These are phyloP conservation scores for Matsumyia berberina DNA, from an alignment of 2,888 invertebrate genomes.

Conservation along the genomic window DNA sequence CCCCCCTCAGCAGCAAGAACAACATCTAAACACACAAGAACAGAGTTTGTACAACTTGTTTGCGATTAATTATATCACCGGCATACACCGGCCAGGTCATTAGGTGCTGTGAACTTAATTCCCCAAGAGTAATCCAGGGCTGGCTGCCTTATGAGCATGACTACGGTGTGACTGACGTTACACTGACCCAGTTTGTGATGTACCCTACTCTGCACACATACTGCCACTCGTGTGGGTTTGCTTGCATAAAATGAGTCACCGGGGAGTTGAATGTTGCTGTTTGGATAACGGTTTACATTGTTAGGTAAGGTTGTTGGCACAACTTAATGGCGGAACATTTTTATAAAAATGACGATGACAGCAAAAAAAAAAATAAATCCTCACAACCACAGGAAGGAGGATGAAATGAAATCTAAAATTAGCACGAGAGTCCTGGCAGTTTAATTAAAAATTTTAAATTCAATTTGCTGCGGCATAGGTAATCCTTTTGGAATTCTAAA, in stretches of 20 bases:
- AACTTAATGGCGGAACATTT: slow-evolving; percentile 46
- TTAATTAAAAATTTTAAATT: not conserved
- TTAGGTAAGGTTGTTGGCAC: slow-evolving; percentile 66
- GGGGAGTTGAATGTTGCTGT: slow-evolving; percentile 56
- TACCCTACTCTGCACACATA: not conserved
- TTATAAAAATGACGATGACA: not conserved
- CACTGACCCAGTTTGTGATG: slow-evolving; percentile 67
- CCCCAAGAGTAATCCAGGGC: slow-evolving; percentile 34
- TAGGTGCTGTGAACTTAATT: slow-evolving; percentile 70
- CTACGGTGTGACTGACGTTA: slow-evolving; percentile 4
- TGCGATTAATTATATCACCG: slow-evolving; percentile 73
- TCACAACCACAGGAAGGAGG: slow-evolving; percentile 22
- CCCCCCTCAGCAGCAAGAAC: not conserved
- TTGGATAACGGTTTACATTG: slow-evolving; percentile 69
- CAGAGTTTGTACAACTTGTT: slow-evolving; percentile 55
- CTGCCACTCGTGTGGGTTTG: not conserved
- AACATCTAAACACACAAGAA: slow-evolving; percentile 47
- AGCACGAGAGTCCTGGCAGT: slow-evolving; percentile 14
- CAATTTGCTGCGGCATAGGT: too few relatives aligned
- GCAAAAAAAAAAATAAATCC: slow-evolving; percentile 1
- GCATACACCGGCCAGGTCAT: slow-evolving; percentile 55
- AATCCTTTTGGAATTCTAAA: too few relatives aligned
- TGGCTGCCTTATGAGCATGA: not conserved
- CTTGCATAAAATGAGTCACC: slow-evolving; percentile 52
- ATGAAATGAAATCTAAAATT: slow-evolving; percentile 1